A percentile compares a stretch with the other conserved stretches of the same genome.
Conservation (phyloP, 2,797 vertebrate genomes). For the Capromys pilorides region DNA sequence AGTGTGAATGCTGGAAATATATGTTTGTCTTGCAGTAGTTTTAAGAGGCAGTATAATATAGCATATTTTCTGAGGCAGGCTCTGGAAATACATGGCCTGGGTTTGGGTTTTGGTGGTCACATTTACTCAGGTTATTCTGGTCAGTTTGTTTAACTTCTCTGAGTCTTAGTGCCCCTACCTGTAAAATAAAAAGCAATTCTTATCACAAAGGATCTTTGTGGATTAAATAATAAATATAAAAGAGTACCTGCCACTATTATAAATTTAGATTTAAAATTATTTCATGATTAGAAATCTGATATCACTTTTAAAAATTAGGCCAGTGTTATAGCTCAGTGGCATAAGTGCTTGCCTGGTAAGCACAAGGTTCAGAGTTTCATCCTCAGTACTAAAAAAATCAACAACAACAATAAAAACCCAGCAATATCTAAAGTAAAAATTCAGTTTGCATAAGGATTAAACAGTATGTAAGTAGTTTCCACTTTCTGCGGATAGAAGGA, state of each 20-base stretch:
- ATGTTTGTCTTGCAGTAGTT: background rate
- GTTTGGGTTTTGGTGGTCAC: background rate
- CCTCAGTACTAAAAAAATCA: too few species aligned
- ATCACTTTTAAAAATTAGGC: background rate
- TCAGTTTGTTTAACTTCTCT: background rate
- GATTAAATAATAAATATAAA: background rate
- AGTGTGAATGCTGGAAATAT: background rate
- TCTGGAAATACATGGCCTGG: background rate
- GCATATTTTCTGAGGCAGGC: too few species aligned
- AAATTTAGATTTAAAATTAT: conserved; percentile 12
- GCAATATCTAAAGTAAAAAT: background rate
- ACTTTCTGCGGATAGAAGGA: background rate
- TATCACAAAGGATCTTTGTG: background rate
- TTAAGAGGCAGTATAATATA: background rate
- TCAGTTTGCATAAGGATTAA: background rate
- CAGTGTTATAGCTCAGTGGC: background rate
- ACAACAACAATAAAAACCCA: too few species aligned
- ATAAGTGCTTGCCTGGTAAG: too few species aligned
- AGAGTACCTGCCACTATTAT: background rate
- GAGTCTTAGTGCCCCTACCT: background rate
- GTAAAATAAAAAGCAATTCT: background rate
- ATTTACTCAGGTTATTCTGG: background rate
- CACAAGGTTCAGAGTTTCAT: too few species aligned
- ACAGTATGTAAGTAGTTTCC: background rate
- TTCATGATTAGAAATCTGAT: background rate